phyloP scores from a whole-genome alignment of 1,140 invertebrate genomes.

The Orchestia grillus region DNA sequence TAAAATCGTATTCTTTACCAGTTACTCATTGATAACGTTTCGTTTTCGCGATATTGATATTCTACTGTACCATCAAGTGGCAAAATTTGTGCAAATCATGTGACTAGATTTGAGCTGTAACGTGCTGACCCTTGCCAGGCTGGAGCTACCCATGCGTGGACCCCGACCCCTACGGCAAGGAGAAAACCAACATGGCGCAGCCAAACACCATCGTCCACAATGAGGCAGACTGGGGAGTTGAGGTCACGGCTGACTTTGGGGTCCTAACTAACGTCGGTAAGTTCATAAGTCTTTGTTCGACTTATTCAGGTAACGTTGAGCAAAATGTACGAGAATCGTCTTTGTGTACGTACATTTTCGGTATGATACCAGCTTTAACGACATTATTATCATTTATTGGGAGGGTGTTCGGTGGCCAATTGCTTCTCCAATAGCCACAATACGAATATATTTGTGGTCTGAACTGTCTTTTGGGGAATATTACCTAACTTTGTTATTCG shows the following conservation, averaged over 20 bases:
- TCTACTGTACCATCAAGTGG: too few species aligned
- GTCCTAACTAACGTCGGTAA: neutral
- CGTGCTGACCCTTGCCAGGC: neutral
- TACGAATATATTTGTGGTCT: neutral
- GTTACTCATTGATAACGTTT: too few species aligned
- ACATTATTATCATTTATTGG: neutral
- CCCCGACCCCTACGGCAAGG: constrained; percentile 16
- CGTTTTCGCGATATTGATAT: too few species aligned
- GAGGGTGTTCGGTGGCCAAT: neutral
- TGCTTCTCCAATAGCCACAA: neutral
- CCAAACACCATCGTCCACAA: constrained; percentile 40
- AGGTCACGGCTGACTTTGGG: neutral
- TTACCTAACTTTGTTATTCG: neutral
- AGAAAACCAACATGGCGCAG: neutral
- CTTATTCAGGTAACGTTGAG: neutral
- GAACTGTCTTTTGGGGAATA: neutral
- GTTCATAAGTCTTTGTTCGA: neutral
- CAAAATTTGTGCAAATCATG: too few species aligned
- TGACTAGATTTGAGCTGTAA: neutral
- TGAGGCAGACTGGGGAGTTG: neutral
- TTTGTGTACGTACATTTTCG: neutral
- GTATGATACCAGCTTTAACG: neutral
- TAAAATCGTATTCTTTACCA: too few species aligned
- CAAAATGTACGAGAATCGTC: neutral
- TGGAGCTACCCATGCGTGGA: constrained; percentile 21